Percentiles rank a stretch among this genome's conserved stretches.
phyloP scores from a whole-genome alignment of 2,113 vertebrate species.

The Rhynchopsitta pachyrhyncha region DNA sequence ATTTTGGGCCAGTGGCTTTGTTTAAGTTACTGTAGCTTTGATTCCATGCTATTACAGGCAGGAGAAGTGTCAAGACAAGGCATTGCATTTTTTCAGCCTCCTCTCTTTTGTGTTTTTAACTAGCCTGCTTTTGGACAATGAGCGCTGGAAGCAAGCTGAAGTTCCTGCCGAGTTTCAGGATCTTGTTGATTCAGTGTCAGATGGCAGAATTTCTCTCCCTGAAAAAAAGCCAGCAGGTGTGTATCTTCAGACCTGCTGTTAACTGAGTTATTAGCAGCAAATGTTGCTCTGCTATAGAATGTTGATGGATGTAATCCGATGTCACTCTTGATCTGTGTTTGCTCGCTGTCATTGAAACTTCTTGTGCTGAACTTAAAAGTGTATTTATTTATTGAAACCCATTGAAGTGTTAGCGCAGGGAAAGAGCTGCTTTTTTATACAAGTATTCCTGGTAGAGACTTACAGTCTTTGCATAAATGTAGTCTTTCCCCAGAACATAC shows the following conservation, averaged over 20 bases:
- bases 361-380: neutral
- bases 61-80: neutral
- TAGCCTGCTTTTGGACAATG: slow-evolving; percentile 94
- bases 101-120: slow-evolving; percentile 29
- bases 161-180: slow-evolving; percentile 97
- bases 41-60: neutral
- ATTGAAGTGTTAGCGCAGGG: neutral
- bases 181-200: slow-evolving; percentile 90
- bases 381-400: neutral
- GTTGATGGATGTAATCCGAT: neutral
- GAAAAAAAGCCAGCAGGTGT: slow-evolving; percentile 86
- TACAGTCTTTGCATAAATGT: neutral
- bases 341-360: neutral
- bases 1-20: neutral
- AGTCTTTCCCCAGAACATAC: neutral
- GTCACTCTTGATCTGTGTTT: neutral
- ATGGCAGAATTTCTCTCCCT: slow-evolving; percentile 89
- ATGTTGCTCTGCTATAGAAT: neutral
- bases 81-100: neutral
- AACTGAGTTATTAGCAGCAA: neutral
- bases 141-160: slow-evolving; percentile 98
- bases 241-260: neutral
- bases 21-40: neutral
- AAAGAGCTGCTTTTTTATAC: neutral
- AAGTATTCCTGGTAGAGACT: neutral